Percentiles rank a stretch among this genome's conserved stretches.
phyloP scores from a whole-genome alignment of 64 coral and sea anemone species.

The Orbicella faveolata region DNA sequence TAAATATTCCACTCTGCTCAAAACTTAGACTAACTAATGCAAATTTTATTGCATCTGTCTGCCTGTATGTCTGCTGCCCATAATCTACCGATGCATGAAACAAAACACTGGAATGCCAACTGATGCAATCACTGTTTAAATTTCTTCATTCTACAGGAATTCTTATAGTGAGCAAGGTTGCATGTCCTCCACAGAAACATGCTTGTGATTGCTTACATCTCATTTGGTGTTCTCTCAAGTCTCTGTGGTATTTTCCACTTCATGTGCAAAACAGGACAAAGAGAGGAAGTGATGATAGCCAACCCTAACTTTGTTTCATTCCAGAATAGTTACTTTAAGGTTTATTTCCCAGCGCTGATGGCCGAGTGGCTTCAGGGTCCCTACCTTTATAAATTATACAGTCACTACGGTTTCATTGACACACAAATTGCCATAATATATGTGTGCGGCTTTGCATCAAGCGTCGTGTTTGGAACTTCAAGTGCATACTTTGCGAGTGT shows the following conservation, averaged over 20 bases:
- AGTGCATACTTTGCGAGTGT: conserved; percentile 82
- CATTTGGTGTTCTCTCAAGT: conserved; percentile 48
- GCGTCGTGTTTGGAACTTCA: conserved; percentile 90
- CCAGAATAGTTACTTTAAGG: conserved; percentile 85
- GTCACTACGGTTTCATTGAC: conserved; percentile 96
- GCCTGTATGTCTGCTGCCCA: no score
- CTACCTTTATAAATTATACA: conserved; percentile 90
- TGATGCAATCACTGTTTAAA: background rate
- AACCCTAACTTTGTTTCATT: conserved; percentile 93
- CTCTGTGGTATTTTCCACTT: conserved; percentile 75
- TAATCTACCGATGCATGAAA: no score
- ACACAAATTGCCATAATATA: conserved; percentile 97
- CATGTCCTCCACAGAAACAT: conserved; percentile 35
- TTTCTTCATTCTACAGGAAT: background rate
- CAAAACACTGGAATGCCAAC: no score
- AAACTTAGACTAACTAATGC: no score
- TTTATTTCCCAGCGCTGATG: conserved; percentile 93
- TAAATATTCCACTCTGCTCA: no score
- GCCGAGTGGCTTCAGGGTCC: conserved; percentile 96
- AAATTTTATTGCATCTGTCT: no score
- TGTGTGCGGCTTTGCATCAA: conserved; percentile 95
- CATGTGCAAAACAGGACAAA: conserved; percentile 58
- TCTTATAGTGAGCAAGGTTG: background rate
- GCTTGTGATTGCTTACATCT: conserved; percentile 87
- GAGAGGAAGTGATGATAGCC: conserved; percentile 50